Evolutionary conservation across 2,797 vertebrate genomes (phyloP), one percentile per base, ranked within the genome.

Genomic region (Zenarchopterus dispar): DNA sequence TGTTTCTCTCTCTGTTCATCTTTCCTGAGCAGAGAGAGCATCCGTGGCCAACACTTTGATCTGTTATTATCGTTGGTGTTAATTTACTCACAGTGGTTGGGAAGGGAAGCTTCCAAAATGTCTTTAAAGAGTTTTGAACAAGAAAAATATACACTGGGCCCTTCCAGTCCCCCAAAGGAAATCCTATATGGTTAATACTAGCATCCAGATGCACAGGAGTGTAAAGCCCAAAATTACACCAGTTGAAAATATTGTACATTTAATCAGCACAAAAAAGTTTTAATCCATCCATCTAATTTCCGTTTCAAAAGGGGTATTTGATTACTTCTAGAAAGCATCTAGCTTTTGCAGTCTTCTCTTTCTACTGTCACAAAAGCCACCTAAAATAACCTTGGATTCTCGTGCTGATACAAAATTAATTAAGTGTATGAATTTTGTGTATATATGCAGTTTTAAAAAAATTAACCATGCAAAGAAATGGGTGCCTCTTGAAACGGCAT

Each of bases 101-200:
- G 69, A 76, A 75, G 39, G 54, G 58, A 70, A 62, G 67, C 63
- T 73, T 79, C 75, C 57, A 65, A 81, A 66, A 63, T 49, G 68
- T 85, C 77, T 80, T 84, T 80, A 84, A 81, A 80, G 73, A 41
- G 5, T 55, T 76, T 50, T 52, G 59, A 67, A 76, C 47, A 36
- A 51, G 61, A 39, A 10, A 13, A 13, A 36, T 13, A 5, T 10
- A 5, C 33, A 36, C 28, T n/a, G 68, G 54, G 64, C 65, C 51
- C 9, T 31, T 31, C 31, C 74, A n/a, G n/a, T n/a, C n/a, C n/a
- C n/a, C n/a, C 80, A 56, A 65, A 63, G 73, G 74, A 66, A 60
- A 60, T 70, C 47, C 70, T 26, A 43, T 7, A 62, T 64, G 51
- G 75, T 81, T 73, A 82, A 28, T 47, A 16, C 47, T n/a, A 42